Evolutionary conservation across 2,888 invertebrate genomes (phyloP).

Genomic region (Acanthopleura granulata): DNA sequence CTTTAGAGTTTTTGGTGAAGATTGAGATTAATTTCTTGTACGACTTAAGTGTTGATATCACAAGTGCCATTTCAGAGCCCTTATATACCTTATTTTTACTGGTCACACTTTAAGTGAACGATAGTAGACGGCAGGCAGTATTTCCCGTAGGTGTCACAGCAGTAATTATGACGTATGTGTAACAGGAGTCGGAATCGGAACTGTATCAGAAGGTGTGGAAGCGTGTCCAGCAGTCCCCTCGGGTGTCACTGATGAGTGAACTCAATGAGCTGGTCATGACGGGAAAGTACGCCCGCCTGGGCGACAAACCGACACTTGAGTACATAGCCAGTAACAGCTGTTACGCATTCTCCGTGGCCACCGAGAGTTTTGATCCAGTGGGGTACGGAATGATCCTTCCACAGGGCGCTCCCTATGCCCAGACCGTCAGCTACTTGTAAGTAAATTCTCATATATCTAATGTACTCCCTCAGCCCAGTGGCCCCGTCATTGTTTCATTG

Average conservation of each 20-base stretch:
- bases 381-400: constrained; percentile 40
- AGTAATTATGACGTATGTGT: neutral
- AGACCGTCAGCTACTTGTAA: constrained; percentile 38
- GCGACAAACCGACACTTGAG: constrained; percentile 36
- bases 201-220: constrained; percentile 31
- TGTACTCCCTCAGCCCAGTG: too few relatives aligned
- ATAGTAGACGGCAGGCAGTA: too few relatives aligned
- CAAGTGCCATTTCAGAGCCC: too few relatives aligned
- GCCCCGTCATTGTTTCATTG: too few relatives aligned
- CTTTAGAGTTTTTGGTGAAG: too few relatives aligned
- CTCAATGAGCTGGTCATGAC: constrained; percentile 15
- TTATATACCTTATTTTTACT: too few relatives aligned
- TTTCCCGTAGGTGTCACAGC: too few relatives aligned
- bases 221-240: neutral
- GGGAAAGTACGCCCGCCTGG: constrained; percentile 36
- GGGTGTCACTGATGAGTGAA: neutral
- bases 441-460: constrained; percentile 14
- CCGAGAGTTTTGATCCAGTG: constrained; percentile 39
- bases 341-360: constrained; percentile 30
- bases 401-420: constrained; percentile 35
- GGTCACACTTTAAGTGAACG: too few relatives aligned
- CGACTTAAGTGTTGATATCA: too few relatives aligned
- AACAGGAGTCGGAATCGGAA: constrained; percentile 36
- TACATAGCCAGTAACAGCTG: constrained; percentile 36
- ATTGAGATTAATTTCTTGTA: too few relatives aligned